Base-by-base conservation (phyloP, 2,888 invertebrate species). In the Dicranocentrus wangi region DNA sequence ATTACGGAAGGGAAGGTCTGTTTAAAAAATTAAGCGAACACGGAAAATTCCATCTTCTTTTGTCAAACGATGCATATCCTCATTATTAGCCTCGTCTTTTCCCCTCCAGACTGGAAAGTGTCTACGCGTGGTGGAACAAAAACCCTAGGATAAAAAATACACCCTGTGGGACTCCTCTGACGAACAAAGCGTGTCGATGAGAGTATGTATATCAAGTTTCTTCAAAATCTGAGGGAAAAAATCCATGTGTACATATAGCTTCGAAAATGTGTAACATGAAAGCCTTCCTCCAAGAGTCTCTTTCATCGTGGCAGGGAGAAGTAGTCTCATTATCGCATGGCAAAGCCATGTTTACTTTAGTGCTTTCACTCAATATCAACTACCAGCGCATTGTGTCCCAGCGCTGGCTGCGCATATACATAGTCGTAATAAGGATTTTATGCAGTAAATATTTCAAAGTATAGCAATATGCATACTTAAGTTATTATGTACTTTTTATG, bases 61-160 rank as follows among this genome's bases (percentile, higher is more conserved):
- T 70, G 63, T 71, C 55, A 78, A 71, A 71, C 78, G 78, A 71
- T 55, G 71, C 78, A 66, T 78, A 71, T 70, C 71, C 65, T 77
- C 15, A 76, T 71, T 71, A 78, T 63, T 71, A 70, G 63, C 77
- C 13, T 5, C 21, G 27, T 61, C 55, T 63, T 19, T 27, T 47
- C n/a, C 47, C 2, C 2, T 47, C 5, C 47, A 47, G 39, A 47
- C 32, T 2, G 47, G 10, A 47, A 10, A 47, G 15, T 28, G 27
- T 21, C 1, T 17, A 63, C n/a, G n/a, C n/a, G n/a, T 17, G 27
- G 39, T 1, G 39, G 70, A 55, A 55, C 28, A 73, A 53, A 65
- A 17, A 1, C n/a, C 1, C 19, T 8, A 51, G 58, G 27, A 25
- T 10, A 63, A 73, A 25, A 55, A 58, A 55, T 27, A 39, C 77